phyloP scores from a whole-genome alignment of 1,140 invertebrate genomes.

The Aphaenogaster rudis region DNA sequence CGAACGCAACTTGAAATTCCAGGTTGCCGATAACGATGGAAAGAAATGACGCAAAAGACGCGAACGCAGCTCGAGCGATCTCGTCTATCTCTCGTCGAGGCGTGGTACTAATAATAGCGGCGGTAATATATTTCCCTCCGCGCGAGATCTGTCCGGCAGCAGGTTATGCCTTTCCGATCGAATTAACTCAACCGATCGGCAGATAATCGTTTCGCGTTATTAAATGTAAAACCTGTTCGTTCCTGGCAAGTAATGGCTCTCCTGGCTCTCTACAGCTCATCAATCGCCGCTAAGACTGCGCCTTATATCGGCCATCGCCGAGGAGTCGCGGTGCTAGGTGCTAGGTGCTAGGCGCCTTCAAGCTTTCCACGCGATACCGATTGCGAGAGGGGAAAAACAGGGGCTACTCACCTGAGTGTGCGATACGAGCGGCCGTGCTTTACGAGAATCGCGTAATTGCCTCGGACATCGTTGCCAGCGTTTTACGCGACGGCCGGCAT shows the following conservation, averaged over 20 bases:
- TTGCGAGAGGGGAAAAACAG: constrained; percentile 25
- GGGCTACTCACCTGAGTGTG: constrained; percentile 34
- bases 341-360: background rate
- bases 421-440: constrained; percentile 33
- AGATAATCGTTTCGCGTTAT: constrained; percentile 70
- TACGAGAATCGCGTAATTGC: constrained; percentile 53
- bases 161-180: constrained; percentile 65
- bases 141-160: constrained; percentile 61
- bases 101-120: constrained; percentile 57
- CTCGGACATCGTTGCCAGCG: constrained; percentile 20
- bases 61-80: constrained; percentile 15
- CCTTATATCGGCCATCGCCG: constrained; percentile 54
- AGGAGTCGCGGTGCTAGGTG: background rate
- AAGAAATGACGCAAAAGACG: constrained; percentile 31
- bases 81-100: constrained; percentile 44
- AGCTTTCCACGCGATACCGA: constrained; percentile 21
- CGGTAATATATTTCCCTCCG: constrained; percentile 61
- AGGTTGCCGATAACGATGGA: background rate
- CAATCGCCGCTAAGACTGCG: constrained; percentile 49
- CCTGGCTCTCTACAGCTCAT: constrained; percentile 64
- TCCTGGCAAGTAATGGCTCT: constrained; percentile 61
- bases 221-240: constrained; percentile 72
- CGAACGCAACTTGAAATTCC: background rate
- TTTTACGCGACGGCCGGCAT: constrained; percentile 22
- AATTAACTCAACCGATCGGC: constrained; percentile 67